These are phyloP conservation scores for Burhinus oedicnemus DNA, from an alignment of 2,113 vertebrate genomes.

Conservation along the genomic window DNA sequence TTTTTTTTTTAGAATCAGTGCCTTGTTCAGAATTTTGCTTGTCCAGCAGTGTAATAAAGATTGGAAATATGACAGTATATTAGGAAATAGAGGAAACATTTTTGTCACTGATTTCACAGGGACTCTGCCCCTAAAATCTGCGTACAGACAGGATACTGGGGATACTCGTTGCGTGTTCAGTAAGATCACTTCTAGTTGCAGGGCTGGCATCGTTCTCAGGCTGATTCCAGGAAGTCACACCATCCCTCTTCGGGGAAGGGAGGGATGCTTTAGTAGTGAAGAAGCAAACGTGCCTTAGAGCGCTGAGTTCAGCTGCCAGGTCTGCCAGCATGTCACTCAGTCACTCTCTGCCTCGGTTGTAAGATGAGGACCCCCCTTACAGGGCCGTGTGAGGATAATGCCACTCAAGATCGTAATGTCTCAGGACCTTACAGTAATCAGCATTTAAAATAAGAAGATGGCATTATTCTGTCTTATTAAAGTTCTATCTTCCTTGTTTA, in stretches of 20 bases:
- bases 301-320: neutral
- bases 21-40: neutral
- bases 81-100: neutral
- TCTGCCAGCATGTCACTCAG: neutral
- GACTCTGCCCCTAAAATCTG: neutral
- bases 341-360: neutral
- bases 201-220: neutral
- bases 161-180: neutral
- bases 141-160: neutral
- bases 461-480: neutral
- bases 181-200: neutral
- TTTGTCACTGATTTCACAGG: rapidly evolving
- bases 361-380: neutral
- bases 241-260: neutral
- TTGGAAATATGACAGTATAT: neutral
- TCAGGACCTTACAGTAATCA: neutral
- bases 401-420: neutral
- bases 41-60: neutral
- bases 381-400: neutral
- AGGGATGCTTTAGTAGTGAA: neutral
- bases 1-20: neutral
- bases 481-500: neutral
- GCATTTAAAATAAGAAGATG: neutral
- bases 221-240: neutral
- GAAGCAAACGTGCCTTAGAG: neutral